Base-by-base conservation (phyloP, 2,888 invertebrate species). In the Calameuta idolon region DNA sequence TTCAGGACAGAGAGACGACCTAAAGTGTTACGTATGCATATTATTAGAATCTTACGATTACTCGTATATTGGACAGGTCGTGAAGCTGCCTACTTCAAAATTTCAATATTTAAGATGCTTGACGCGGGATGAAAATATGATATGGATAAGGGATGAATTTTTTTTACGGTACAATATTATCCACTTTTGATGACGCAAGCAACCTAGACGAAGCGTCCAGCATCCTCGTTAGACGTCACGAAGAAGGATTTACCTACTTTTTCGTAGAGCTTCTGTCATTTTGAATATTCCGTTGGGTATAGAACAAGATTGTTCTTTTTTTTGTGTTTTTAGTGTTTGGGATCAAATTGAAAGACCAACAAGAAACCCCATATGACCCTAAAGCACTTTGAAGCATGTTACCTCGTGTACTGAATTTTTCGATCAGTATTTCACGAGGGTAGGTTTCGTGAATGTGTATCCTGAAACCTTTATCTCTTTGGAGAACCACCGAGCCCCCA, bases 41-140 rank as follows among this genome's bases (percentile, higher is more conserved):
- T 85, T 82, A 84, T 80, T 78, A 77, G 78, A 80, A 83, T 85
- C 83, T 83, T 84, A 85, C 81, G 80, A 80, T 77, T 77, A 31
- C 77, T 23, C 75, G 75, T 79, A 80, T 81, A 82, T 78, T 79
- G 79, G 69, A 69, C 77, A 82, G 78, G 69, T 74, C 79, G 79
- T 74, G 80, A 83, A 84, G 77, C 75, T 81, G 78, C 79, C 74
- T 75, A 73, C 76, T 75, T 79, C 76, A 77, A 77, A 71, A 80
- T 81, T 79, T 80, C 79, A 73, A 80, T 82, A 76, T 74, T 23
- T 55, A 23, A 55, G 23, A 23, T 9, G 23, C 55, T 23, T 23
- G 55, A 55, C 55, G 9, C 23, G 55, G 23, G 9, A 23, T 23
- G 55, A 55, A 55, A 55, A 23, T 55, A 23, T 2, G 9, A 9